phyloP scores from a whole-genome alignment of 2,888 invertebrate species.

The Xylocampa areola region DNA sequence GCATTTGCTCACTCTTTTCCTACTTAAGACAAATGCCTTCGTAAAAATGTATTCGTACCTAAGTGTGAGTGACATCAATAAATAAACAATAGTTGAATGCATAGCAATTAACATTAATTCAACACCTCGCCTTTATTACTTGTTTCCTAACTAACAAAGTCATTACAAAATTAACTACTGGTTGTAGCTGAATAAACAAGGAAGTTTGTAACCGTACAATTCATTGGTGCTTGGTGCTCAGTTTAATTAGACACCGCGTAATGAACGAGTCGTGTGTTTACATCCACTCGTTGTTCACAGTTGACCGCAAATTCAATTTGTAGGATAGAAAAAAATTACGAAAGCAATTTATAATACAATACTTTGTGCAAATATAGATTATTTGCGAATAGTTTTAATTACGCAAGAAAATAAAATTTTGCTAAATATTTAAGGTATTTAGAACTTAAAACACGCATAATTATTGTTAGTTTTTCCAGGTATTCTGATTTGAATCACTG shows the following conservation, averaged over 20 bases:
- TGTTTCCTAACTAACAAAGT: slow-evolving; percentile 64
- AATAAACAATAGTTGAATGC: slow-evolving; percentile 36
- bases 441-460: no score
- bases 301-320: slow-evolving; percentile 24
- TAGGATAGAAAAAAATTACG: not conserved
- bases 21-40: no score
- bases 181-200: slow-evolving; percentile 72
- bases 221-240: slow-evolving; percentile 67
- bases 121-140: slow-evolving; percentile 60
- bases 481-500: no score
- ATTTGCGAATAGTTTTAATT: not conserved
- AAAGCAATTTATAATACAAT: not conserved
- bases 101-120: slow-evolving; percentile 55
- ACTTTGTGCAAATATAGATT: no score
- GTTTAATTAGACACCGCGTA: slow-evolving; percentile 76
- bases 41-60: not conserved
- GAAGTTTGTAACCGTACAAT: slow-evolving; percentile 75
- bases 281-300: slow-evolving; percentile 15
- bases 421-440: no score
- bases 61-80: slow-evolving; percentile 12
- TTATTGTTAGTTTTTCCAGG: no score
- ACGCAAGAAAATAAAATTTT: no score
- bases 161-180: slow-evolving; percentile 64
- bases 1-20: not conserved
- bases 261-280: slow-evolving; percentile 57